Evolutionary conservation across 2,113 vertebrate genomes (phyloP), one percentile per base, ranked within the genome.

Genomic region (Oceanites oceanicus): DNA sequence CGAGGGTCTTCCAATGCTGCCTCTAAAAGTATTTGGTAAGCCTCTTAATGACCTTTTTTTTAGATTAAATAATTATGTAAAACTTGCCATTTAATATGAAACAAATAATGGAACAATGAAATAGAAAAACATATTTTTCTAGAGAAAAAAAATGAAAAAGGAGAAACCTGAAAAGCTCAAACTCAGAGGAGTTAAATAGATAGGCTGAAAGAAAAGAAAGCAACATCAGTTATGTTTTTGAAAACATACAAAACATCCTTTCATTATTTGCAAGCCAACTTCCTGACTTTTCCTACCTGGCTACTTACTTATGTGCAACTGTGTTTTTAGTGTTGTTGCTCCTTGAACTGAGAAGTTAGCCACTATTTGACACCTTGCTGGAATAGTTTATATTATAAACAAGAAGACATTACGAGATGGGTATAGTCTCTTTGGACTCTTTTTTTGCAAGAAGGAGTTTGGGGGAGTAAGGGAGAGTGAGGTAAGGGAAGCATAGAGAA

Each of bases 101-200:
- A 40, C 15, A 58, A 63, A 22, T 1, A 73, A 22, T 29, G 15
- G 15, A 65, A 26, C 2, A 70, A 55, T 55, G 16, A 86, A 89
- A 68, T 1, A 49, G 25, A 68, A 68, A 29, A 63, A 10, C 5
- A 16, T 19, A 6, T 29, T 70, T 78, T 61, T 49, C 38, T 27
- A n/a, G 21, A 29, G 8, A n/a, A 56, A 55, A 34, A 6, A 0
- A 0, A 3, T 5, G 1, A 15, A 26, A 45, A 65, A 26, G 13
- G 7, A 49, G 20, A 45, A 55, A 50, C 5, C 7, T 40, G 8
- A 56, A 66, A 27, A 59, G 25, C 3, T 58, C 18, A 44, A 32
- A n/a, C 11, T 44, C 2, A 52, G 29, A 66, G 15, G 10, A 55
- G 2, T 50, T 73, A 68, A 45, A 63, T 21, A 5, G 25, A 11